These are phyloP conservation scores for Neolamprologus brichardi DNA, from an alignment of 2,113 vertebrate genomes.

Conservation along the genomic window DNA sequence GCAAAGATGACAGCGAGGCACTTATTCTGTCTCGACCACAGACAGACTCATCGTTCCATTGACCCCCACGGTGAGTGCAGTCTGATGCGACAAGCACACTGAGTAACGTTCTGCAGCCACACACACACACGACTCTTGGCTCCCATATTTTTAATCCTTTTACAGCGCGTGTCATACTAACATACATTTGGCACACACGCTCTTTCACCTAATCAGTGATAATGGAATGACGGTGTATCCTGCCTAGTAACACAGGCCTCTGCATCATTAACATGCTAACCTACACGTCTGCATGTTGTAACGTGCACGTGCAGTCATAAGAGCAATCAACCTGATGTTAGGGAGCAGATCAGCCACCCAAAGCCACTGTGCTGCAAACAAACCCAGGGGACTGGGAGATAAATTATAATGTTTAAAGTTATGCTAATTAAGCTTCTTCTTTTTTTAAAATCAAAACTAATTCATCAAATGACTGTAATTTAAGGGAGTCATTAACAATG, in stretches of 20 bases:
- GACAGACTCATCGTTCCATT: conserved; percentile 6
- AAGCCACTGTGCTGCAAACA: background rate
- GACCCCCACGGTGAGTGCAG: conserved; percentile 22
- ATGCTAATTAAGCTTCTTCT: background rate
- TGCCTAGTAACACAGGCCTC: conserved; percentile 43
- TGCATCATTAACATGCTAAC: conserved; percentile 27
- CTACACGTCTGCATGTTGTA: background rate
- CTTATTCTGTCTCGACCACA: background rate
- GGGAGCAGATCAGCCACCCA: background rate
- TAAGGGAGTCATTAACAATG: background rate
- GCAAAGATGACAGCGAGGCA: background rate
- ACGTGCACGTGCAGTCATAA: background rate
- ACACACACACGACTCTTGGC: conserved; percentile 21
- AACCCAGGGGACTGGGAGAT: background rate
- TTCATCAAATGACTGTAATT: background rate
- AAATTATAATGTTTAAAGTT: background rate
- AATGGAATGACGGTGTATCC: conserved; percentile 52
- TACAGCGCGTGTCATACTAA: conserved; percentile 50
- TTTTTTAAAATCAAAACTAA: background rate
- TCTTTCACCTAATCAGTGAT: conserved; percentile 61
- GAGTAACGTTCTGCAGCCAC: conserved; percentile 8
- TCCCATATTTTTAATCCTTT: conserved; percentile 61
- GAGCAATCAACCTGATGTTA: background rate
- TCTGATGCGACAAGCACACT: conserved; percentile 21
- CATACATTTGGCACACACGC: conserved; percentile 48